Base-by-base conservation (phyloP, 1,140 invertebrate genomes). In the Sinella curviseta region DNA sequence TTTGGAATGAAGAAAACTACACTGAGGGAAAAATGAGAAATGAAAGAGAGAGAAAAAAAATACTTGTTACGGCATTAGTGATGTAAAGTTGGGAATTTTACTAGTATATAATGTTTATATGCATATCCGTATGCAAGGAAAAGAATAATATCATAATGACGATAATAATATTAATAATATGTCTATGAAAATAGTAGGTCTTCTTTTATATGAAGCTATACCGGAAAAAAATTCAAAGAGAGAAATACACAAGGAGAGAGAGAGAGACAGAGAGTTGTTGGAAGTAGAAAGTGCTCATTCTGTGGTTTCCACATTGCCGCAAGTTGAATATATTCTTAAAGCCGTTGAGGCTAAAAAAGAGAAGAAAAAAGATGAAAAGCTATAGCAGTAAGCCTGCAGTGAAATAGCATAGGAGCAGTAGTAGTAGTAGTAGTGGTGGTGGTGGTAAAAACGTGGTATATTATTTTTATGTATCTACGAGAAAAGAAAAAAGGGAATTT, bases 251-350 rank as follows among this genome's bases (percentile, higher is more conserved):
- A n/a, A n/a, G n/a, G n/a, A n/a, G n/a, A n/a, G n/a, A n/a, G n/a
- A n/a, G n/a, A n/a, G n/a, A n/a, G n/a, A n/a, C n/a, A n/a, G n/a
- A n/a, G n/a, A n/a, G n/a, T 65, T 65, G 14, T 16, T 26, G 14
- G 4, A 65, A 65, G 14, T 17, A 26, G 57, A 65, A 14, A 30
- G 65, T 30, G 26, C 31, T 70, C 65, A 70, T 70, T 70, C 65
- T 33, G 65, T n/a, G 65, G 65, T 70, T 70, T 70, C 31, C n/a
- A 31, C 31, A 26, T 30, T 70, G 31, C 65, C 65, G 31, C 65
- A 70, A 70, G 65, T 70, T 70, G 65, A 70, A 70, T 70, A 70
- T 24, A 60, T 60, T 60, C 57, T n/a, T 60, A 17, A 60, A 60
- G 24, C 57, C 57, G 24, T 70, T 70, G 26, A 70, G 39, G 39